phyloP scores from a whole-genome alignment of 2,888 invertebrate species.

The Apodemia hepburni region DNA sequence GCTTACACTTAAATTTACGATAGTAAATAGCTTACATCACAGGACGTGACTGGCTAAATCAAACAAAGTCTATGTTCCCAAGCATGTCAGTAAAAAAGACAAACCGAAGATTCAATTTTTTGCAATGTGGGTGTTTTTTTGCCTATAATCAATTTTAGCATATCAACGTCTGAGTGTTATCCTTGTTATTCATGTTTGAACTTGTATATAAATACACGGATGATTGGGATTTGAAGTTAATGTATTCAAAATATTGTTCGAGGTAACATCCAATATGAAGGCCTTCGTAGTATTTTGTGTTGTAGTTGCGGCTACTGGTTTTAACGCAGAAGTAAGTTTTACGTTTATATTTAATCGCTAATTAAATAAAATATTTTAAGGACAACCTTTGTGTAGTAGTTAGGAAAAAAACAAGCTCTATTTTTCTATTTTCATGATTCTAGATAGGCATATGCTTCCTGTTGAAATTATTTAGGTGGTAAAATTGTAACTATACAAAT shows the following conservation, averaged over 20 bases:
- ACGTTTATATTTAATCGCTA: neutral
- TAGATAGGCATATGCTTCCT: too few relatives aligned
- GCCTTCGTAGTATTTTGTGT: conserved; percentile 4
- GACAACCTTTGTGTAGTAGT: neutral
- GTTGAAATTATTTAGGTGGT: too few relatives aligned
- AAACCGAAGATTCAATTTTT: neutral
- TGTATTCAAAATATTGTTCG: neutral
- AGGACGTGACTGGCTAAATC: neutral
- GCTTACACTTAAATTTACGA: too few relatives aligned
- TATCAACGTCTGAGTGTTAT: neutral
- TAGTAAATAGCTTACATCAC: too few relatives aligned
- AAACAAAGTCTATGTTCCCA: neutral
- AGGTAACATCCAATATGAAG: neutral
- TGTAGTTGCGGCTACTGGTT: neutral
- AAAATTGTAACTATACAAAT: too few relatives aligned
- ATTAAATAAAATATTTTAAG: neutral
- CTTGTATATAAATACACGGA: neutral
- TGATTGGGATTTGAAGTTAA: neutral
- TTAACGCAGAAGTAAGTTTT: neutral
- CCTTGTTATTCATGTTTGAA: neutral
- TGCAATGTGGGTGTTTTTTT: neutral
- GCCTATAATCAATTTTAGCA: neutral
- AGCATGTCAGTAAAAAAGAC: neutral
- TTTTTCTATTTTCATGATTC: too few relatives aligned
- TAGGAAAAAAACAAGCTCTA: too few relatives aligned